Base-by-base conservation (phyloP, 2,888 invertebrate genomes). In the Yponomeuta evonymella region DNA sequence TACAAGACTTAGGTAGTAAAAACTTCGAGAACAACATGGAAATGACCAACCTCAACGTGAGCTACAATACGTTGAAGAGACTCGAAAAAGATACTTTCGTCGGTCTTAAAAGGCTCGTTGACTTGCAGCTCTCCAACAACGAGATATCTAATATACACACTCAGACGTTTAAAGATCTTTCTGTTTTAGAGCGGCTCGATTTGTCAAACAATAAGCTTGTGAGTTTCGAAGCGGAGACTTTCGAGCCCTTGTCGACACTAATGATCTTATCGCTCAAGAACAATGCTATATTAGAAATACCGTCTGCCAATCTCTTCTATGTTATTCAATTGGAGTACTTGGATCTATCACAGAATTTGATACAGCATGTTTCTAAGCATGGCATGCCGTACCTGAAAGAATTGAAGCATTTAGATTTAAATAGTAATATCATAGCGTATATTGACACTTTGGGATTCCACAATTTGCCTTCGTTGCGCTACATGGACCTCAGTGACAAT, bases 1-100 rank as follows among this genome's bases (percentile, higher is more conserved):
- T 98, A 75, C 94, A 94, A 83, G 94, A 95, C 15, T 90, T 98
- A 78, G 97, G 97, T 79, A 95, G 95, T 78, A 95, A 95, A 78
- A 97, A 97, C 84, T 97, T 98, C 79, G 95, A 96, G 75, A 94
- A 94, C 74, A 96, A 97, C 79, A 93, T 93, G 72, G 95, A 95
- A 76, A 93, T 98, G 87, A 94, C 94, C 67, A 94, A 94, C 73
- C 90, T 98, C 48, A 96, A 97, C 84, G 90, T 97, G 73, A 96
- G 96, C 83, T 90, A 94, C 75, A 98, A 98, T 85, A 93, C 93
- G 73, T 93, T 97, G 64, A 94, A 94, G 78, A 93, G 93, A 71
- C 85, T 97, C 75, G 94, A 95, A 76, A 96, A 96, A 81, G 96
- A 96, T 76, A 95, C 96, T 12, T 95, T 97, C 79, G 94, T 95